Base-by-base conservation (phyloP, 2,888 invertebrate genomes). In the Perizoma affinitatum region DNA sequence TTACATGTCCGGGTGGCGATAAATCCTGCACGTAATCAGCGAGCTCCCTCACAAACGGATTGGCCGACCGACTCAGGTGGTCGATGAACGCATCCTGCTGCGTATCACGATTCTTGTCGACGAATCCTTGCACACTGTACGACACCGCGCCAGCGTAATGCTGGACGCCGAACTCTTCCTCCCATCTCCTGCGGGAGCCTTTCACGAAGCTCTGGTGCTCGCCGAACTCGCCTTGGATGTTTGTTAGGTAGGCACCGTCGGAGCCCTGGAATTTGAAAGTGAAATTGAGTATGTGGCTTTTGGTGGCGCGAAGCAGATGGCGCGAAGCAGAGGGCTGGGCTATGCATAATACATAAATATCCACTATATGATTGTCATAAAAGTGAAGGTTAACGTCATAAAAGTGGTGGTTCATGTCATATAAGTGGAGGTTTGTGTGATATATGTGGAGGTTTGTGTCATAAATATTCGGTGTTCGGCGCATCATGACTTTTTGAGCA, bases 41-140 rank as follows among this genome's bases (percentile, higher is more conserved):
- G 7, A 95, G 89, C 75, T 97, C 96, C 75, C 96, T 95, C 0
- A 98, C 96, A 78, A 97, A 97, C 43, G 95, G 95, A 76, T 97
- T 97, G 5, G 94, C 95, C 51, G 97, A 97, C 45, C 97, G 93
- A 47, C 96, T 96, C 92, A 98, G 95, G 68, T 96, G 96, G 82
- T 98, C 97, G 69, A 98, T 97, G 78, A 98, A 96, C 0, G 97
- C 97, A 78, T 98, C 98, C 81, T 98, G 98, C 80, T 98, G 98
- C 0, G 97, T 97, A 76, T 98, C 98, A 6, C 97, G 93, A 84
- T 98, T 98, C 88, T 98, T 98, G 79, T 98, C 97, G 1, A 98
- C 97, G 84, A 98, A 91, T 11, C 98, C 97, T 64, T 96, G 95
- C 93, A 74, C 93, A 69, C 91, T 90, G 85, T 98, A 98, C 1